Conservation (phyloP, 1,140 invertebrate species). For the Campoletis sonorensis region DNA sequence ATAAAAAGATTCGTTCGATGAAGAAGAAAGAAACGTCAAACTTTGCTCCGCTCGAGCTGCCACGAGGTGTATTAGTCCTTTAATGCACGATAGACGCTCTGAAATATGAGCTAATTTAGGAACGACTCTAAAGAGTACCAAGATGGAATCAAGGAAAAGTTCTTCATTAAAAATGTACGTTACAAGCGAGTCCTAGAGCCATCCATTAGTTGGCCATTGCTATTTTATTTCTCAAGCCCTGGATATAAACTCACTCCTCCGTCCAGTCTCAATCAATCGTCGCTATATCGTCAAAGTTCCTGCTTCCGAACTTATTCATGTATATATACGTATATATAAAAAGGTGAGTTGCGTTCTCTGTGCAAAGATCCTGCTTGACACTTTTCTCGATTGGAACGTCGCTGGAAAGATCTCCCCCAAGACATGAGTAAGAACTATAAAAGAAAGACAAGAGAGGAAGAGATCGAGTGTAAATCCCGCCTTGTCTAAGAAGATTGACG, state of each 20-base stretch:
- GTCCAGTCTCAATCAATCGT: neutral
- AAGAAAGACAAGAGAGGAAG: neutral
- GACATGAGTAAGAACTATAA: neutral
- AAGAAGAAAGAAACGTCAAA: too few relatives aligned
- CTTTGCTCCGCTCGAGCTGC: too few relatives aligned
- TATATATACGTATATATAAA: neutral
- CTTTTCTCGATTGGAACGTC: conserved; percentile 17
- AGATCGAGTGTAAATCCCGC: neutral
- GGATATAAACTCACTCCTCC: neutral
- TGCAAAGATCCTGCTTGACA: neutral
- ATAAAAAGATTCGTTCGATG: too few relatives aligned
- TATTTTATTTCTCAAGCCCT: neutral
- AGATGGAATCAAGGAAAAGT: too few relatives aligned
- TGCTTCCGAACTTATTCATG: neutral
- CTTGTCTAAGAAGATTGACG: neutral
- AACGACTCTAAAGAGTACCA: too few relatives aligned
- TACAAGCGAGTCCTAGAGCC: neutral
- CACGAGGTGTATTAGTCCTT: too few relatives aligned
- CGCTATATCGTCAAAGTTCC: neutral
- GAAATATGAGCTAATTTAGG: too few relatives aligned
- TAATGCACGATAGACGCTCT: too few relatives aligned
- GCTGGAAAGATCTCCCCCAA: neutral
- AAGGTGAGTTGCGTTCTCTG: neutral
- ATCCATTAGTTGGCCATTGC: neutral
- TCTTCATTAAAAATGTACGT: neutral